phyloP scores from a whole-genome alignment of 2,797 vertebrate species.

The Phoebastria nigripes region DNA sequence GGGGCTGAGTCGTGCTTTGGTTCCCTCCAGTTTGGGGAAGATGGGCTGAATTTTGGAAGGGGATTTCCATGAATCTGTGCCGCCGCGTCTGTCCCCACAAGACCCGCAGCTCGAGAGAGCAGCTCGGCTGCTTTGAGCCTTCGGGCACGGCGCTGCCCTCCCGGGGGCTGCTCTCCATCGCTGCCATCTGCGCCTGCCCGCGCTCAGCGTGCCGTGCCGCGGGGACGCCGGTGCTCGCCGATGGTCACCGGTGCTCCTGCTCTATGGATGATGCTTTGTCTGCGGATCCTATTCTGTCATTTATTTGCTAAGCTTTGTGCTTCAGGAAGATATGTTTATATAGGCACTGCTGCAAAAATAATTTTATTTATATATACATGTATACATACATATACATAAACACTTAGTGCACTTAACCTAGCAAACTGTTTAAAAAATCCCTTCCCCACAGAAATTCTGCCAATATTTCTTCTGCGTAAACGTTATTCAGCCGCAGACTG shows the following conservation, averaged over 20 bases:
- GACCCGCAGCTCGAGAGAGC: rapidly evolving
- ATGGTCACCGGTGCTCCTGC: neutral
- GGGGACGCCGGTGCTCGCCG: neutral
- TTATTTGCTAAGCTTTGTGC: rapidly evolving
- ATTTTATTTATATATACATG: neutral
- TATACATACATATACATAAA: neutral
- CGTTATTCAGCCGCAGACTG: neutral
- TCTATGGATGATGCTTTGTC: rapidly evolving
- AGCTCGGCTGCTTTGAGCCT: neutral
- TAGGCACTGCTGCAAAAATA: neutral
- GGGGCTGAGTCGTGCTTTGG: neutral
- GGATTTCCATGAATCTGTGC: neutral
- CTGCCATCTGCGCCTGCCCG: neutral
- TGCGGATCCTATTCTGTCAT: rapidly evolving
- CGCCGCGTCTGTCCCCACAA: rapidly evolving
- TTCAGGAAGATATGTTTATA: neutral
- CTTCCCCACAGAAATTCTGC: neutral
- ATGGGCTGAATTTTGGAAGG: neutral
- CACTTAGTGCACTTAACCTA: neutral
- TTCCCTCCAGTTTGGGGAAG: neutral
- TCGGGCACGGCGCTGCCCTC: neutral
- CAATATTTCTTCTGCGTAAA: neutral
- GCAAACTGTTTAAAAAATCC: neutral
- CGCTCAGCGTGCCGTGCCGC: neutral
- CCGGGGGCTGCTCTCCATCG: neutral